Conservation (phyloP, 1,140 invertebrate species). For the Megalonaias nervosa region DNA sequence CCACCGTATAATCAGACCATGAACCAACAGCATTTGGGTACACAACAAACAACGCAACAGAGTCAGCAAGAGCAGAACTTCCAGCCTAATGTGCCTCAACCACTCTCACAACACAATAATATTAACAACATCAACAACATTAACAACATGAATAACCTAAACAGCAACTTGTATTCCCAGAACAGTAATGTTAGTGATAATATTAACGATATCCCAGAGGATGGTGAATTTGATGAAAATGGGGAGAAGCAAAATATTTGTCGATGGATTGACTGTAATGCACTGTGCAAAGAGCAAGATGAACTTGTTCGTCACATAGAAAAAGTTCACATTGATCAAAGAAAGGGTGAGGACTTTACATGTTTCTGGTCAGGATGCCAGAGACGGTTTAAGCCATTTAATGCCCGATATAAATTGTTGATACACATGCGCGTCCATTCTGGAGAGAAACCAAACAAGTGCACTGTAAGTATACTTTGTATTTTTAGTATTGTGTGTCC, state of each 20-base stretch:
- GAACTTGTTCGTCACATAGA: constrained; percentile 92
- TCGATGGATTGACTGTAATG: constrained; percentile 89
- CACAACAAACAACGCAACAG: constrained; percentile 35
- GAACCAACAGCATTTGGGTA: constrained; percentile 43
- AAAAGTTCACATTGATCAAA: constrained; percentile 88
- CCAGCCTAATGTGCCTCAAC: constrained; percentile 39
- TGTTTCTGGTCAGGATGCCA: constrained; percentile 94
- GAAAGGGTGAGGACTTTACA: constrained; percentile 89
- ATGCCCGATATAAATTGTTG: constrained; percentile 95
- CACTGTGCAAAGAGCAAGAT: constrained; percentile 83
- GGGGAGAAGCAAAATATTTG: constrained; percentile 74
- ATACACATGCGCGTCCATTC: constrained; percentile 98
- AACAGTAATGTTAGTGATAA: constrained; percentile 36
- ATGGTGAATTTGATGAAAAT: constrained; percentile 57
- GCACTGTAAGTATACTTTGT: constrained; percentile 81
- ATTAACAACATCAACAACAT: constrained; percentile 46
- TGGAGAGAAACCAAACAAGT: constrained; percentile 96
- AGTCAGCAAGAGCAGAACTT: constrained; percentile 41
- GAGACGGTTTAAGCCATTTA: constrained; percentile 88
- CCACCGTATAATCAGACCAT: constrained; percentile 67
- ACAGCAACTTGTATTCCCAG: constrained; percentile 45
- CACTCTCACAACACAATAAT: constrained; percentile 40
- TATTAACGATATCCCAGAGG: constrained; percentile 32
- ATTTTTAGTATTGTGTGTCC: too few relatives aligned
- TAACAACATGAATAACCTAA: constrained; percentile 47